A percentile compares a stretch with the other conserved stretches of the same genome.
phyloP scores from a whole-genome alignment of 2,113 vertebrate genomes.

The Motacilla tschutschensis region DNA sequence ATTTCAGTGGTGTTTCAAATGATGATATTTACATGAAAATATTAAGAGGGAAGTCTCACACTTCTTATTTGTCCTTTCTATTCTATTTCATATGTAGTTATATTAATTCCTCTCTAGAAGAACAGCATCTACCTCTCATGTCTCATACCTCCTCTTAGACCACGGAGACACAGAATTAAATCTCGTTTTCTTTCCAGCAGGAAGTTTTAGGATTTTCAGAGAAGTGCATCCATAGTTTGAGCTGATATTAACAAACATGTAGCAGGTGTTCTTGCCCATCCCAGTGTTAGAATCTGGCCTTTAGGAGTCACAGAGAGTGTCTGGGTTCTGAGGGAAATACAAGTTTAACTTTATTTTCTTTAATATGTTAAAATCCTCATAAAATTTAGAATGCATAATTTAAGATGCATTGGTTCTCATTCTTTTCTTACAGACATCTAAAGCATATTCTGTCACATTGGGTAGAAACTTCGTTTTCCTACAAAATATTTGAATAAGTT shows the following conservation, averaged over 20 bases:
- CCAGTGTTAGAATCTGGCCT: not conserved
- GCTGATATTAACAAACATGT: not conserved
- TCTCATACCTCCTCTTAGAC: not conserved
- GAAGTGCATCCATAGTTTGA: not conserved
- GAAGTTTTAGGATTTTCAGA: not conserved
- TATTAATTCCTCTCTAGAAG: not conserved
- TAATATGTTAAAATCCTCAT: not conserved
- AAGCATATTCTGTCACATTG: not conserved
- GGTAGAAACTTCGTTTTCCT: not conserved
- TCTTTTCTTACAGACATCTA: not conserved
- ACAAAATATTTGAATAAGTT: not conserved
- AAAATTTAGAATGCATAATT: not conserved
- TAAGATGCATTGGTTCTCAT: not conserved
- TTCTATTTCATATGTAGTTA: not conserved
- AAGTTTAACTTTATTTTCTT: not conserved
- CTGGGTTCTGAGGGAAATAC: not conserved
- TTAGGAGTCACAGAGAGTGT: not conserved
- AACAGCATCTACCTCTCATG: not conserved
- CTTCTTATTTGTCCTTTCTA: not conserved
- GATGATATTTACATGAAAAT: not conserved
- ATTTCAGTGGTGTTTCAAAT: not conserved
- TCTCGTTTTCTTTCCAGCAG: conserved; percentile 6
- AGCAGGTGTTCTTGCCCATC: not conserved
- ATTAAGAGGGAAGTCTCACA: not conserved
- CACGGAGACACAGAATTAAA: not conserved